phyloP scores from a whole-genome alignment of 2,888 invertebrate genomes.

The Apamea sordens region DNA sequence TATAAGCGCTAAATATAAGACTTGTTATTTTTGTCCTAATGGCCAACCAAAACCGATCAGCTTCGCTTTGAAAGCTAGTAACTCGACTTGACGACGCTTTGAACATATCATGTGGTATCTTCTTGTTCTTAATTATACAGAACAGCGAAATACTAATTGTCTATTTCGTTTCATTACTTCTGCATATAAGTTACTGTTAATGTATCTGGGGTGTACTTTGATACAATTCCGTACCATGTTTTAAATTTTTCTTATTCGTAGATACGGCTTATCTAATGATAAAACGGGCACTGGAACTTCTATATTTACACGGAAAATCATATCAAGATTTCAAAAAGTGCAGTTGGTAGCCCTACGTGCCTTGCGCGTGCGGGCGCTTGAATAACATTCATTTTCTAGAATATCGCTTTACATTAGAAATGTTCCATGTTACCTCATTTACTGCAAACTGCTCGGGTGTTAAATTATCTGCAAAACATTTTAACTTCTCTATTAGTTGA shows the following conservation, averaged over 20 bases:
- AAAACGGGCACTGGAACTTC: neutral
- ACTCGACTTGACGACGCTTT: neutral
- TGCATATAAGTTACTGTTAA: neutral
- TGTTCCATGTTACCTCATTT: constrained; percentile 3
- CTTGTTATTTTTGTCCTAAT: neutral
- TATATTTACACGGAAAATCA: neutral
- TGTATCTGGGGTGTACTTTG: neutral
- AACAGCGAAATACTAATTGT: neutral
- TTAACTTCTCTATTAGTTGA: neutral
- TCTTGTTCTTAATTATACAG: neutral
- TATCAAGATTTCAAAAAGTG: neutral
- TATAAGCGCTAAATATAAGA: neutral
- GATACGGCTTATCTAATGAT: neutral
- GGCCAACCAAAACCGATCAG: neutral
- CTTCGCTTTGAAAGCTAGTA: neutral
- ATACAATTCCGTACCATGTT: neutral
- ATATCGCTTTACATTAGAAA: constrained; percentile 23
- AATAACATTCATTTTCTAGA: constrained; percentile 37
- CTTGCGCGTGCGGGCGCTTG: neutral
- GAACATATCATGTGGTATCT: neutral
- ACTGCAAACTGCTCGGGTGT: neutral
- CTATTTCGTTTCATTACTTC: neutral
- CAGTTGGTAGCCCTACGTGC: constrained; percentile 1
- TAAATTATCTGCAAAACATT: neutral
- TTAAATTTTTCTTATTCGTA: neutral